phyloP scores from a whole-genome alignment of 2,888 invertebrate genomes.

The Halictus quadricinctus region DNA sequence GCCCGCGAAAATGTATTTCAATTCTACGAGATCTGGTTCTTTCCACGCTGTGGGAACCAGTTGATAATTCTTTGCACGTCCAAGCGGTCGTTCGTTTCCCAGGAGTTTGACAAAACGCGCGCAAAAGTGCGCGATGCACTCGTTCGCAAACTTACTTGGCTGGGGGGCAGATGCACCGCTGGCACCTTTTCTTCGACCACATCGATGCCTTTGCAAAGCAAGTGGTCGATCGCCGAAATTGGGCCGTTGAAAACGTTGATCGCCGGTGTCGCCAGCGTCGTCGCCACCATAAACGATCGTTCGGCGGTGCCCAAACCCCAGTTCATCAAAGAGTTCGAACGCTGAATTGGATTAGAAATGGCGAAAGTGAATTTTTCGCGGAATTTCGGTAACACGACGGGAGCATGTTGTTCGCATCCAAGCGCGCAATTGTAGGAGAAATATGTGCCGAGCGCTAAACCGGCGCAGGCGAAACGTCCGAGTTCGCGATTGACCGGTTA shows the following conservation, averaged over 20 bases:
- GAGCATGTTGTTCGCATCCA: neutral
- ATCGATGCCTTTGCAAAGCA: constrained; percentile 92
- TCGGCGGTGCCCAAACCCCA: constrained; percentile 92
- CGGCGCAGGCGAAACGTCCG: neutral
- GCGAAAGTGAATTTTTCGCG: neutral
- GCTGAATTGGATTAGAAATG: constrained; percentile 80
- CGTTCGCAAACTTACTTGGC: constrained; percentile 86
- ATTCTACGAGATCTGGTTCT: neutral
- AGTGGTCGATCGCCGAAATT: constrained; percentile 87
- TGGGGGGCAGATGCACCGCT: constrained; percentile 91
- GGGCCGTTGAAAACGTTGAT: constrained; percentile 87
- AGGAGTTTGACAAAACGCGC: neutral
- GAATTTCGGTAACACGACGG: neutral
- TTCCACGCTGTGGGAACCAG: neutral
- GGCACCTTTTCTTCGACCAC: constrained; percentile 93
- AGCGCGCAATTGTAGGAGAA: neutral
- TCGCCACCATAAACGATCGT: constrained; percentile 88
- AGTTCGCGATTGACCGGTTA: neutral
- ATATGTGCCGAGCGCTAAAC: neutral
- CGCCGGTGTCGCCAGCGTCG: constrained; percentile 89
- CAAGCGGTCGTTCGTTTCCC: neutral
- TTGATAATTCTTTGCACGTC: neutral
- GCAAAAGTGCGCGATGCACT: neutral
- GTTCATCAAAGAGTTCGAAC: constrained; percentile 87
- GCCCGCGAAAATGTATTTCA: neutral